Conservation (phyloP, 2,888 invertebrate genomes). For the Napeogenes sylphis region DNA sequence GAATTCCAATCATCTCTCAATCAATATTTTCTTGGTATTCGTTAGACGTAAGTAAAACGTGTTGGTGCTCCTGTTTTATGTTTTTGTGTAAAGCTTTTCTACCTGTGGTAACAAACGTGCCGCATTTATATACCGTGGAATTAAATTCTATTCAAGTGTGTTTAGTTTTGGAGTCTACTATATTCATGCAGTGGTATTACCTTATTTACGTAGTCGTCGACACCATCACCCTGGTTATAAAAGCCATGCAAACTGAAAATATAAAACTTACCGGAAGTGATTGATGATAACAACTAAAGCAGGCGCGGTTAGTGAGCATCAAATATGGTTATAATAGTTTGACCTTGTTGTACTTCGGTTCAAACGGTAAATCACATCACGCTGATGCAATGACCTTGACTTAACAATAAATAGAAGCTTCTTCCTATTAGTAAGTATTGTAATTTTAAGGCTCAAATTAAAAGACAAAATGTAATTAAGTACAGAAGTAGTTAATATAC, state of each 20-base stretch:
- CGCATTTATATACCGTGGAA: conserved; percentile 37
- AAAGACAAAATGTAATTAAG: too few relatives aligned
- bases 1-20: conserved; percentile 55
- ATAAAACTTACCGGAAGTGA: conserved; percentile 64
- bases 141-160: conserved; percentile 38
- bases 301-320: conserved; percentile 52
- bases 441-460: background rate
- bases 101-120: conserved; percentile 52
- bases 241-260: conserved; percentile 50
- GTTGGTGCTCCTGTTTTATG: conserved; percentile 58
- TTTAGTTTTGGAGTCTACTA: conserved; percentile 72
- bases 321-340: conserved; percentile 51
- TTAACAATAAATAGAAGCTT: conserved; percentile 21
- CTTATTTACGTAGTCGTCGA: conserved; percentile 50
- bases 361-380: conserved; percentile 37
- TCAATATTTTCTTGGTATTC: conserved; percentile 38
- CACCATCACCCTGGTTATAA: conserved; percentile 57
- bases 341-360: conserved; percentile 57
- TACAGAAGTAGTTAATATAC: too few relatives aligned
- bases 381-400: conserved; percentile 47
- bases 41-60: conserved; percentile 66
- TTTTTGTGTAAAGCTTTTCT: conserved; percentile 56
- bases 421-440: conserved; percentile 1
- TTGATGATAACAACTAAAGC: conserved; percentile 54
- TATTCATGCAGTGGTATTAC: conserved; percentile 60